Evolutionary conservation across 2,113 vertebrate species (phyloP).

Genomic region (Callipepla californica): DNA sequence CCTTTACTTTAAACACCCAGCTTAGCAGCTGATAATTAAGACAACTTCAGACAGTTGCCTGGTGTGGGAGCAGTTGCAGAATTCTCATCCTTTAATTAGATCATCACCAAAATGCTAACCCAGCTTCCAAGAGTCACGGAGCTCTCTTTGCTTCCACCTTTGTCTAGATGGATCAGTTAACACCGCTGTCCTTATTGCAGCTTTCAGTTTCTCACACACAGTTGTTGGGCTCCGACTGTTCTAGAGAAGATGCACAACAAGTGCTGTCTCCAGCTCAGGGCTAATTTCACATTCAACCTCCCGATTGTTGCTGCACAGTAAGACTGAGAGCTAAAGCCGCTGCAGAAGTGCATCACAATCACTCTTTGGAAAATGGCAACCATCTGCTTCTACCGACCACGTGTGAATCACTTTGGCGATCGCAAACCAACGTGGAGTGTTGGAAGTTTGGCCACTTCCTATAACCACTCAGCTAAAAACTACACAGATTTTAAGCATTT

Average conservation of each 20-base stretch:
- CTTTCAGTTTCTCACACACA: not conserved
- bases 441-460: not conserved
- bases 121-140: no score
- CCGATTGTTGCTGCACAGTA: not conserved
- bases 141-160: not conserved
- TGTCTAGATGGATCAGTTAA: not conserved
- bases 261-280: not conserved
- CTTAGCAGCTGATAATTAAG: not conserved
- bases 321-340: not conserved
- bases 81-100: not conserved
- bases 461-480: not conserved
- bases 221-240: not conserved
- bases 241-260: not conserved
- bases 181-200: not conserved
- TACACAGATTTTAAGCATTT: not conserved
- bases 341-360: rapidly evolving
- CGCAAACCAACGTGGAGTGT: not conserved
- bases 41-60: not conserved
- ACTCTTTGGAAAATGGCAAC: not conserved
- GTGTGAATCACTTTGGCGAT: not conserved
- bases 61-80: not conserved
- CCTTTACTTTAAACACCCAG: not conserved
- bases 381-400: not conserved
- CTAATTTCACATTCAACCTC: not conserved
- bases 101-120: not conserved